Base-by-base conservation (phyloP, 2,888 invertebrate genomes). In the Agrochola lota region DNA sequence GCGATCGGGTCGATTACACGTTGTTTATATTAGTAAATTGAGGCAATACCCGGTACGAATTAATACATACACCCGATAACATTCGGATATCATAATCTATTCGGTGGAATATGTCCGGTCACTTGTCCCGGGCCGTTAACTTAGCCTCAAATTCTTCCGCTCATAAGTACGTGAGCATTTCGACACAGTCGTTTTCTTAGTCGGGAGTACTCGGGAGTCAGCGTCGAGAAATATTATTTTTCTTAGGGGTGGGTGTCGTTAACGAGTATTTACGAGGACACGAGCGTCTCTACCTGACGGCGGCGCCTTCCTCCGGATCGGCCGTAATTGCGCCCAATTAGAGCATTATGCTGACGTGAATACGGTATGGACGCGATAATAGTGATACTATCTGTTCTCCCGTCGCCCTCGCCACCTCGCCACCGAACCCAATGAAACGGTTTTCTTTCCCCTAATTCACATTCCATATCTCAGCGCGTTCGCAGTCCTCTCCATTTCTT, bases 281-380 rank as follows among this genome's bases (percentile, higher is more conserved):
- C 93, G 92, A 85, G 92, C 93, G 93, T 90, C 91, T 94, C 95
- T 94, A 96, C 96, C 96, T 96, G 96, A 94, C 95, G 94, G 91
- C 91, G 94, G 93, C 88, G 94, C 94, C 94, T 94, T 95, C 94
- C 94, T 91, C 93, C 93, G 94, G 95, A 94, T 95, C 94, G 94
- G 91, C 91, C 93, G 95, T 96, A 96, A 96, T 96, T 96, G 95
- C 94, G 93, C 94, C 95, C 96, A 96, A 96, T 96, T 96, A 96
- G 95, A 95, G 94, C 95, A 95, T 96, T 95, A 96, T 95, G 96
- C 96, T 96, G 96, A 96, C 96, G 95, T 95, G 95, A 95, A 96
- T 96, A 95, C 94, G 94, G 94, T 94, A 93, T 94, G 94, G 94
- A 93, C 94, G 95, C 94, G 94, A 94, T 96, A 96, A 95, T 94